A percentile compares a stretch with the other conserved stretches of the same genome.
Conservation (phyloP, 2,113 vertebrate genomes). For the Gnathonemus longibarbis region DNA sequence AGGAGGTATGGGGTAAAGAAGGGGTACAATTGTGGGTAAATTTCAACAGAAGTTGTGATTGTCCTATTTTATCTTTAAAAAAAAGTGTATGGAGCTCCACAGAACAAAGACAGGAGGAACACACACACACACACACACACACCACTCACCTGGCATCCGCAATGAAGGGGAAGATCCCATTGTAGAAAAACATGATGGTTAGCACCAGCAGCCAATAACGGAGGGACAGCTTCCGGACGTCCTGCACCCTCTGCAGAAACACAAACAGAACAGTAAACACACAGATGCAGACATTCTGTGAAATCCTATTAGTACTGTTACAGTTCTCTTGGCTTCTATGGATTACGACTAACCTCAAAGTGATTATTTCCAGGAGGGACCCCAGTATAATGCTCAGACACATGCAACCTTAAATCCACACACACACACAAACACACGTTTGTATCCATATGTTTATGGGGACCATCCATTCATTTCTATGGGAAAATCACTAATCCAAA, state of each 20-base stretch:
- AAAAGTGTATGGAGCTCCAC: neutral
- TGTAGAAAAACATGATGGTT: constrained; percentile 77
- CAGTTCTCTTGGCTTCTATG: neutral
- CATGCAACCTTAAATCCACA: neutral
- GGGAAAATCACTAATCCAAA: no score
- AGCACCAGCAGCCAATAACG: constrained; percentile 71
- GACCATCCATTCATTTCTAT: no score
- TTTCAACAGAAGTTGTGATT: neutral
- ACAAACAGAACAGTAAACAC: neutral
- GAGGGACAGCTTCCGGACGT: constrained; percentile 55
- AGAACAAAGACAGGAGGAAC: neutral
- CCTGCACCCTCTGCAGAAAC: constrained; percentile 59
- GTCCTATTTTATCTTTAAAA: neutral
- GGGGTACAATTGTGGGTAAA: neutral
- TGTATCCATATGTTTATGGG: no score
- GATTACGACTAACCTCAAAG: neutral
- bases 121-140: neutral
- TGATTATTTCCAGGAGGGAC: neutral
- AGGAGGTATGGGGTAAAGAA: neutral
- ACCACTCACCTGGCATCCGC: constrained; percentile 64
- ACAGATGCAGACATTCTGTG: neutral
- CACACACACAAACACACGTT: neutral
- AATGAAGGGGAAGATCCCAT: constrained; percentile 67
- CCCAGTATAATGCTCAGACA: neutral
- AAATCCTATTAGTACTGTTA: neutral